These are phyloP conservation scores for Nysson spinosus DNA, from an alignment of 2,888 invertebrate genomes.

Conservation along the genomic window DNA sequence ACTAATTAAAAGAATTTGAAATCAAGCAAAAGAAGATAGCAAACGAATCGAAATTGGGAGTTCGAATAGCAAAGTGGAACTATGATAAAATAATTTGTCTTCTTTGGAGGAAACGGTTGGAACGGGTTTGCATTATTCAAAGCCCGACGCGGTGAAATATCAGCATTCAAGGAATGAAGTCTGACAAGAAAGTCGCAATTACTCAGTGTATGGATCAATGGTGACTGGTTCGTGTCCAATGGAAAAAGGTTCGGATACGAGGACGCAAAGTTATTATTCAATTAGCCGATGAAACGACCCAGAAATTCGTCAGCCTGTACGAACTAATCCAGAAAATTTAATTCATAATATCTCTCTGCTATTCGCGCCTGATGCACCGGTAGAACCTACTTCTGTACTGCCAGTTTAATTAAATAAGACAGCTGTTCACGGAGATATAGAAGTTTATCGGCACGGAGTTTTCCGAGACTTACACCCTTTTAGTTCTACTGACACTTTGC, in stretches of 20 bases:
- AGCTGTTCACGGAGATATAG: conserved; percentile 40
- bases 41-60: no score
- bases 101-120: no score
- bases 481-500: no score
- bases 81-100: no score
- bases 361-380: conserved; percentile 35
- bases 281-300: conserved; percentile 60
- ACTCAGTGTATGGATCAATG: conserved; percentile 15
- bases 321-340: conserved; percentile 45
- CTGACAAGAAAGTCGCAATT: conserved; percentile 3
- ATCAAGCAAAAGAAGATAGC: no score
- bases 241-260: conserved; percentile 1
- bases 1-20: no score
- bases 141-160: not conserved
- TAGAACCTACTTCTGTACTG: conserved; percentile 32
- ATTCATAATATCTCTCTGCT: conserved; percentile 54
- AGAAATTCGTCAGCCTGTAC: conserved; percentile 47
- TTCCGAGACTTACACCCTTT: conserved; percentile 4
- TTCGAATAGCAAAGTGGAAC: no score
- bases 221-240: not conserved
- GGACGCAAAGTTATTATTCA: conserved; percentile 59
- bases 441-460: conserved; percentile 38
- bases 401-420: conserved; percentile 63
- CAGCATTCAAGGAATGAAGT: not conserved
- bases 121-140: conserved; percentile 3